Base-by-base conservation (phyloP, 2,888 invertebrate species). In the Drosophila yooni region DNA sequence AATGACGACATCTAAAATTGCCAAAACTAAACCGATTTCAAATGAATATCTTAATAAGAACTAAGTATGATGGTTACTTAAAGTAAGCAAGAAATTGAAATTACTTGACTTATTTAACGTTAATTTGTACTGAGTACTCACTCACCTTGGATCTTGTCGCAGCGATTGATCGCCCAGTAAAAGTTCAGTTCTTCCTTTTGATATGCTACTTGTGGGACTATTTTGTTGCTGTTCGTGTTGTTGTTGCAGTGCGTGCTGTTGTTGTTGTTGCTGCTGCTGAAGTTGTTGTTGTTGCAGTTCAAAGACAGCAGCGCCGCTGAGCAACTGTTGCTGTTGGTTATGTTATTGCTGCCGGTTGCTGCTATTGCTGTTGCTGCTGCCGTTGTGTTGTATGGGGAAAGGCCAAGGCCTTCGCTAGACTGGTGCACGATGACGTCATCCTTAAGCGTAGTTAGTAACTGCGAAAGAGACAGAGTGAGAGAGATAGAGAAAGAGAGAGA, bases 131-230 rank as follows among this genome's bases (percentile, higher is more conserved):
- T 2, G 31, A 27, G n/a, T 3, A 88, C 88, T 92, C 65, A 88
- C 88, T 92, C 65, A 93, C 93, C 93, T 90, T 50, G 90, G 80
- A 70, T 93, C 93, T 66, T 91, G 92, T 65, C 93, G 89, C 76
- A 92, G 75, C 76, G 88, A 86, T 86, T 92, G 93, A 89, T 93
- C 93, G 57, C 93, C 93, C 74, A 93, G 81, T 83, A 93, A 90
- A 80, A 93, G 87, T 88, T 93, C 93, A 76, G 93, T 93, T 83
- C 93, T 92, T 81, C 93, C 93, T 92, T 92, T 93, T 93, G 93
- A 93, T 93, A 93, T 93, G 93, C 93, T 93, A 90, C 89, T 93
- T 87, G 91, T 93, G 90, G 92, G 92, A 89, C 92, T 93, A 74
- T 86, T 81, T 86, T 87, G 84, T 51, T 83, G 89, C 40, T 88